Percentiles rank a stretch among this genome's conserved stretches.
Evolutionary conservation across 2,113 vertebrate genomes (phyloP).

Genomic region (Platysternon megacephalum): DNA sequence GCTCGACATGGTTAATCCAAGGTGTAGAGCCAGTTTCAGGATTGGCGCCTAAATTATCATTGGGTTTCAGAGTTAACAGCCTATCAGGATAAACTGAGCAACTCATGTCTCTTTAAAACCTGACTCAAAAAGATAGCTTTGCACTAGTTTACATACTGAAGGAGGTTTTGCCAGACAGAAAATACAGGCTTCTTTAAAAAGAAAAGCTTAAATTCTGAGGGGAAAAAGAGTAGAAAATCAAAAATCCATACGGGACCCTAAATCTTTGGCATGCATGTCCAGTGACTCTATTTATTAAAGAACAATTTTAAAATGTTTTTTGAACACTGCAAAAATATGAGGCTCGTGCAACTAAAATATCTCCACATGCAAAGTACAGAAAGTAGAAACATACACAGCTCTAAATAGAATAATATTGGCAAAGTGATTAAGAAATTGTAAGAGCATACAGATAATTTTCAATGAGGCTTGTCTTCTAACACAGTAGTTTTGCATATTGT

Average conservation of each 20-base stretch:
- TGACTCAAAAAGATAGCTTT: not conserved
- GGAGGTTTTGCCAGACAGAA: not conserved
- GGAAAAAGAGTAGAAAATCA: not conserved
- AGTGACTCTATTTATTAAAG: not conserved
- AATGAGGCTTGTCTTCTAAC: not conserved
- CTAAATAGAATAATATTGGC: conserved; percentile 30
- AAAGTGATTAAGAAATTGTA: conserved; percentile 43
- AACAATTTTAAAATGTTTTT: not conserved
- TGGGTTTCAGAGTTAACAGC: not conserved
- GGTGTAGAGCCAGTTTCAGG: not conserved
- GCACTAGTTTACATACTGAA: not conserved
- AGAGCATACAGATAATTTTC: not conserved
- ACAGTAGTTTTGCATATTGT: conserved; percentile 18
- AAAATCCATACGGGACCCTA: not conserved
- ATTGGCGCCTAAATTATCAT: not conserved
- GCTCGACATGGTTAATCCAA: not conserved
- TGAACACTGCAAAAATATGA: not conserved
- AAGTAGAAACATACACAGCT: not conserved
- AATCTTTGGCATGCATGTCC: not conserved
- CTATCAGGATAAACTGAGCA: not conserved
- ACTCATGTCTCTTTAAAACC: not conserved
- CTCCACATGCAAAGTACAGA: not conserved
- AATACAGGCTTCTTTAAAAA: not conserved
- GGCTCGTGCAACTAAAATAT: not conserved
- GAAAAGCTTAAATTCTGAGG: not conserved